Base-by-base conservation (phyloP, 2,797 vertebrate genomes). In the Trachops cirrhosus region DNA sequence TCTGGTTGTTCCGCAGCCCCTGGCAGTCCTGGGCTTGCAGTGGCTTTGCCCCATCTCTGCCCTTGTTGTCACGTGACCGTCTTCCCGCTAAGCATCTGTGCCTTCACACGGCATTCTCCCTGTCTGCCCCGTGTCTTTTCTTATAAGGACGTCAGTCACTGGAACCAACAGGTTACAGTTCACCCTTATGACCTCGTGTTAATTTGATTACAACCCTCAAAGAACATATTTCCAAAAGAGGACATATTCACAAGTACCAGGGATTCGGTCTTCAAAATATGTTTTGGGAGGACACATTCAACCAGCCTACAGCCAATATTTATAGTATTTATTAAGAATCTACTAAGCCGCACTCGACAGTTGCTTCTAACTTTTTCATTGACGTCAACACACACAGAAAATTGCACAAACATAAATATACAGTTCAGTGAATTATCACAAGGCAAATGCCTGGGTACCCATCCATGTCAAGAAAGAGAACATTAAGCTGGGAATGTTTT, bases 401-500 rank as follows among this genome's bases (percentile, higher is more conserved):
- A 93, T 6, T 52, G 9, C 73, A 64, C 24, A 74, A 11, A 59
- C 21, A 3, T 74, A 71, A 95, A 92, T 32, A 54, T 0, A 68
- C 29, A 89, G 75, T 32, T 62, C 68, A 70, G 0, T 26, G 82
- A 90, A 34, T 87, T 68, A 59, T 90, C 88, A 52, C 14, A 59
- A 48, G 77, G 73, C 70, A 91, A 54, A 95, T 83, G 80, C 85
- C 62, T 95, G 89, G 88, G 77, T 83, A 90, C n/a, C 92, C 85
- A 85, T n/a, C 85, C 78, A 18, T 97, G 86, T 74, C 92, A 44
- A 93, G 79, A 87, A 95, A 70, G 86, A 92, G 44, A 89, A n/a
- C 83, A 64, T 52, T 34, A 44, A 16, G 26, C 62, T 50, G 41
- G 64, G 78, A 86, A 77, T 96, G 74, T 93, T 95, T 95, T 82